Conservation (phyloP, 2,797 vertebrate species). For the Uromys caudimaculatus region DNA sequence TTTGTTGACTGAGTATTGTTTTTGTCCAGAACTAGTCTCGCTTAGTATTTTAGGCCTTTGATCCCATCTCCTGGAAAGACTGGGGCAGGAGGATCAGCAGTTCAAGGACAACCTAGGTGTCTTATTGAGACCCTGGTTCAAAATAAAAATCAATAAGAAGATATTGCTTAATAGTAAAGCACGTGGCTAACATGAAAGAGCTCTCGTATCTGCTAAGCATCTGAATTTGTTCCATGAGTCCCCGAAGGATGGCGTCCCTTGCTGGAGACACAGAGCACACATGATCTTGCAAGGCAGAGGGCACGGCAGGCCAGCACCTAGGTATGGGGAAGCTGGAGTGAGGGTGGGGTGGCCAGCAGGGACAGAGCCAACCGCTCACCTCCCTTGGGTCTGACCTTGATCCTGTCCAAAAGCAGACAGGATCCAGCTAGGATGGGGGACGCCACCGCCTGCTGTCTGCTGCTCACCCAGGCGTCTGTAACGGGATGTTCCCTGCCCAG, state of each 20-base stretch:
- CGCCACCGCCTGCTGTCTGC: neutral
- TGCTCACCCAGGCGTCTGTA: neutral
- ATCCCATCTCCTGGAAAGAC: neutral
- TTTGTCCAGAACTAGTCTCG: neutral
- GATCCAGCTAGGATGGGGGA: neutral
- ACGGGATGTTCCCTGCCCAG: constrained; percentile 17
- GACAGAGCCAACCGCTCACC: neutral
- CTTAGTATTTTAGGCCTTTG: neutral
- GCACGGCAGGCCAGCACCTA: fast-evolving
- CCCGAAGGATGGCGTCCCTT: neutral
- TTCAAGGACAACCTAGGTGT: neutral
- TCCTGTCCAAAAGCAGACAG: neutral
- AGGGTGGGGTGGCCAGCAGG: too few species aligned
- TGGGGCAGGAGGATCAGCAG: neutral
- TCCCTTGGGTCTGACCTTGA: neutral
- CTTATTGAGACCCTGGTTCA: neutral
- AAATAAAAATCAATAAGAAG: neutral
- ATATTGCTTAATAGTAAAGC: neutral
- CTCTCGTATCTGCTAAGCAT: neutral
- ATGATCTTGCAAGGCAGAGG: fast-evolving
- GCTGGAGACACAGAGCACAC: neutral
- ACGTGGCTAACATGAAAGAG: fast-evolving
- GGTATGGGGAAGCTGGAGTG: neutral
- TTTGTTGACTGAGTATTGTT: neutral
- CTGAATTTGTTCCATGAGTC: fast-evolving